phyloP scores from a whole-genome alignment of 1,140 invertebrate genomes.

The Chrysoperla carnea region DNA sequence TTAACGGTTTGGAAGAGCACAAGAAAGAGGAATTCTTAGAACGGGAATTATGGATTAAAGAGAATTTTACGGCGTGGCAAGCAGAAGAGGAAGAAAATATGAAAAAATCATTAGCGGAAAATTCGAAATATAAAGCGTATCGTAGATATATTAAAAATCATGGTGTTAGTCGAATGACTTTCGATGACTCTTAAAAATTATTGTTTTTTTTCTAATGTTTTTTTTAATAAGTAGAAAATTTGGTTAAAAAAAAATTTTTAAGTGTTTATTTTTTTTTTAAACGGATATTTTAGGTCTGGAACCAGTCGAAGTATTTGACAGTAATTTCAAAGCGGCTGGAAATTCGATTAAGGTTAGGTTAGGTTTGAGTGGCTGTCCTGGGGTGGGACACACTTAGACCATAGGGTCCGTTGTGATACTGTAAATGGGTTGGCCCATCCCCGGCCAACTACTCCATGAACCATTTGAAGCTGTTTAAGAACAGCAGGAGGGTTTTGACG shows the following conservation, averaged over 20 bases:
- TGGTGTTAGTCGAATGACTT: conserved; percentile 57
- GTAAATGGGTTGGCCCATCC: too few species aligned
- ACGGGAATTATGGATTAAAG: conserved; percentile 62
- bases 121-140: conserved; percentile 60
- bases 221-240: neutral
- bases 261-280: neutral
- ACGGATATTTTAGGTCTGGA: neutral
- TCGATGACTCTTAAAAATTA: conserved; percentile 49
- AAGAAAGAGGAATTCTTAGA: conserved; percentile 56
- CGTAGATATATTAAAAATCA: conserved; percentile 64
- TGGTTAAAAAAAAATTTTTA: neutral
- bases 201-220: conserved; percentile 1
- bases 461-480: too few species aligned
- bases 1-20: conserved; percentile 50
- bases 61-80: conserved; percentile 66
- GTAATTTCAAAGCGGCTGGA: too few species aligned
- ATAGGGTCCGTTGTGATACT: too few species aligned
- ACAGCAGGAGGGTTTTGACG: too few species aligned
- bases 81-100: conserved; percentile 62
- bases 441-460: too few species aligned
- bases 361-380: too few species aligned
- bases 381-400: too few species aligned
- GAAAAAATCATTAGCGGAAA: conserved; percentile 61
- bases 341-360: too few species aligned
- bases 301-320: too few species aligned